These are phyloP conservation scores for Leptopilina myrica DNA, from an alignment of 2,888 invertebrate genomes.

Conservation along the genomic window DNA sequence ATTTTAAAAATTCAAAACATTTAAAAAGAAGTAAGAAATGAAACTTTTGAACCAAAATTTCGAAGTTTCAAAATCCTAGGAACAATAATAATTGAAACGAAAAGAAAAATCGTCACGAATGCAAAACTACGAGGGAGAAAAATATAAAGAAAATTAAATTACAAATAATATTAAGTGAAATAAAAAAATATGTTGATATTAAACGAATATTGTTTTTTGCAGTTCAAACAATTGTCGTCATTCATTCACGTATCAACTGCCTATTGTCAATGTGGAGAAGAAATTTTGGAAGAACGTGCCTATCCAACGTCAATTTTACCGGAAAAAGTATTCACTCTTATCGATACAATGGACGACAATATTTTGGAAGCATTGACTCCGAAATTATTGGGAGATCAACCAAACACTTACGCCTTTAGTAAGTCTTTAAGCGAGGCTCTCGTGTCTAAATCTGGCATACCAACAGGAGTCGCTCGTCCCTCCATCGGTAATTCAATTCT, in stretches of 20 bases:
- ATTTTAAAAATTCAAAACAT: too few relatives aligned
- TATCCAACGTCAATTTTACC: conserved; percentile 83
- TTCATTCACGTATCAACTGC: conserved; percentile 94
- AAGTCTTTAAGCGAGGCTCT: conserved; percentile 94
- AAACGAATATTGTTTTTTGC: conserved; percentile 39
- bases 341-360: conserved; percentile 84
- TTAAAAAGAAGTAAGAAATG: too few relatives aligned
- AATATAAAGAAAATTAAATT: too few relatives aligned
- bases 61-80: too few relatives aligned
- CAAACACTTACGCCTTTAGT: conserved; percentile 98
- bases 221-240: conserved; percentile 64
- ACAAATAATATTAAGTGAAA: too few relatives aligned
- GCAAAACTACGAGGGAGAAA: background rate
- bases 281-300: conserved; percentile 86
- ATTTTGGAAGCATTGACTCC: conserved; percentile 82
- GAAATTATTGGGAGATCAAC: conserved; percentile 85
- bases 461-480: conserved; percentile 91
- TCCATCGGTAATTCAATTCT: conserved; percentile 87
- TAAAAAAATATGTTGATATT: too few relatives aligned
- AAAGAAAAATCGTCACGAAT: background rate
- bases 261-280: conserved; percentile 92
- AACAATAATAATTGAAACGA: too few relatives aligned
- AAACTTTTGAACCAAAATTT: too few relatives aligned
- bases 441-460: conserved; percentile 85
- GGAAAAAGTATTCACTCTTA: conserved; percentile 81